These are phyloP conservation scores for Gasterosteus aculeatus DNA, from an alignment of 2,113 vertebrate genomes.

Conservation along the genomic window DNA sequence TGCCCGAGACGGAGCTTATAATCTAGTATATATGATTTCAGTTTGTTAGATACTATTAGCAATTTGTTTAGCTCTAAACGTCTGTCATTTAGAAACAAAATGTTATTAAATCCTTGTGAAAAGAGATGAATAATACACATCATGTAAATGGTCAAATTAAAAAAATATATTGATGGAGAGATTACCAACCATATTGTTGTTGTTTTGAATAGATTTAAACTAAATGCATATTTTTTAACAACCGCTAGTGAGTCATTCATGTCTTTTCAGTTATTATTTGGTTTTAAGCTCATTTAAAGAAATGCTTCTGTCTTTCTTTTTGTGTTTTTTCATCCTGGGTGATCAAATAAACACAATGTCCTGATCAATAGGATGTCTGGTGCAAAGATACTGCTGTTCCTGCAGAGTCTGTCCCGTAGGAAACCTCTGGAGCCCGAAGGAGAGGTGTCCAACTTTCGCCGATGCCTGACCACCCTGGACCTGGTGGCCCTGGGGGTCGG, in stretches of 20 bases:
- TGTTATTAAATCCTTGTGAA: background rate
- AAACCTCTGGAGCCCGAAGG: constrained; percentile 76
- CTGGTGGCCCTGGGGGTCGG: constrained; percentile 86
- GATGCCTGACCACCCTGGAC: constrained; percentile 84
- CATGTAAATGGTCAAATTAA: background rate
- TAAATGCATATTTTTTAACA: background rate
- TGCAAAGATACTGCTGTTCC: constrained; percentile 57
- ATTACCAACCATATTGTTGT: background rate
- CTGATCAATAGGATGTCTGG: constrained; percentile 63
- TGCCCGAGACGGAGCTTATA: background rate
- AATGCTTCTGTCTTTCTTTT: background rate
- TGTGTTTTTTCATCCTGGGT: background rate
- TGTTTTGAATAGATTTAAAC: background rate
- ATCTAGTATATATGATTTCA: background rate
- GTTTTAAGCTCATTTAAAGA: background rate
- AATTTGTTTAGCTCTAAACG: background rate
- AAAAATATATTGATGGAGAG: background rate
- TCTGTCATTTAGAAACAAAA: background rate
- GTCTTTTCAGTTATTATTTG: background rate
- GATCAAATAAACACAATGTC: constrained; percentile 6
- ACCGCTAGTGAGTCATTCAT: background rate
- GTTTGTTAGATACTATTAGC: background rate
- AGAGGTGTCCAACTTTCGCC: constrained; percentile 76
- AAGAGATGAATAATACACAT: background rate
- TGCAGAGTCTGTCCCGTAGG: constrained; percentile 75